Conservation (phyloP, 2,113 vertebrate species). For the Oceanites oceanicus region DNA sequence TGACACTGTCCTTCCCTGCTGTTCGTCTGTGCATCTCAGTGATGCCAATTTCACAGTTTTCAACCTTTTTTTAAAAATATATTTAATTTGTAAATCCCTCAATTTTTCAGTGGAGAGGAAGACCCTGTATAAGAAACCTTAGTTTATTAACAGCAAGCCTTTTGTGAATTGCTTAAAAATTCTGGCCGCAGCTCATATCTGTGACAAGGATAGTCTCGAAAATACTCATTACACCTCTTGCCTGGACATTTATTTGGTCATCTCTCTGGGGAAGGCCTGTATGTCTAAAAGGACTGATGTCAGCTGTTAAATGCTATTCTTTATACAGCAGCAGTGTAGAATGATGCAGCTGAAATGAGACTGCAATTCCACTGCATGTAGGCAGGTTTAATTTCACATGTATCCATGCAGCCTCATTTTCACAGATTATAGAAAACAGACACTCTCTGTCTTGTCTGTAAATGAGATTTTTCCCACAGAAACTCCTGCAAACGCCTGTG, state of each 20-base stretch:
- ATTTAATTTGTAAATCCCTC: background rate
- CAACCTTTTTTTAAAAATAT: background rate
- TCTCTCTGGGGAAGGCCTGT: background rate
- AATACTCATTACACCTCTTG: background rate
- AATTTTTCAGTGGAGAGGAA: background rate
- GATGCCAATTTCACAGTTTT: background rate
- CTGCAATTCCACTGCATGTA: background rate
- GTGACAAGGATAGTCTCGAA: background rate
- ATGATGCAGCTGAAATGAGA: background rate
- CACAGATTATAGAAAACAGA: background rate
- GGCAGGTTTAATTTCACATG: background rate
- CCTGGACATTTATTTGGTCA: background rate
- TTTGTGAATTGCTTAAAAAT: background rate
- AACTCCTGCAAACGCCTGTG: background rate
- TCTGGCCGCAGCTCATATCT: background rate
- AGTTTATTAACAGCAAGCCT: background rate
- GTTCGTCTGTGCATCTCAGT: background rate
- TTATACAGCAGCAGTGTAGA: background rate
- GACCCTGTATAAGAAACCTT: background rate
- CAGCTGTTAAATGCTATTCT: background rate
- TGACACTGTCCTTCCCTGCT: background rate
- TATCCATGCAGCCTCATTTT: background rate
- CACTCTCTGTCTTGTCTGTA: background rate
- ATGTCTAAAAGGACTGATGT: background rate
- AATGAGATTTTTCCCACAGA: background rate